Percentiles rank a stretch among this genome's conserved stretches.
These are phyloP conservation scores for Mycteria americana DNA, from an alignment of 2,797 vertebrate genomes.

Conservation along the genomic window DNA sequence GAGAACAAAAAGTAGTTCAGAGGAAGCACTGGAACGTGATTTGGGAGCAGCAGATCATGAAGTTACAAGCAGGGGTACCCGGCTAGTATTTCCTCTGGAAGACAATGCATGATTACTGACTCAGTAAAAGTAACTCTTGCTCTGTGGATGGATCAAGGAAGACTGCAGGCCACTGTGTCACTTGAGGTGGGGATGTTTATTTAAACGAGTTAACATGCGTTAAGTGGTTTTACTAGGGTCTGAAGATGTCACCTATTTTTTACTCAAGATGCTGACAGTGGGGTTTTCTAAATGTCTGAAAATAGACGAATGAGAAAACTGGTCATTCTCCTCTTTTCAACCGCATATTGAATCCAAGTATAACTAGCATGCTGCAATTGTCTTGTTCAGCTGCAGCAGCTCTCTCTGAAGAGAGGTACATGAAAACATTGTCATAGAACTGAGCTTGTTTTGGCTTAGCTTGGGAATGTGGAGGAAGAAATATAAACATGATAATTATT, in stretches of 20 bases:
- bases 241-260: constrained; percentile 48
- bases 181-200: constrained; percentile 63
- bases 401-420: constrained; percentile 4
- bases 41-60: constrained; percentile 89
- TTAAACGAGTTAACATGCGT: constrained; percentile 31
- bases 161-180: constrained; percentile 55
- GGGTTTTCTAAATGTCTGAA: constrained; percentile 48
- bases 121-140: constrained; percentile 30
- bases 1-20: constrained; percentile 83
- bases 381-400: constrained; percentile 61
- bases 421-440: constrained; percentile 4
- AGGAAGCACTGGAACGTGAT: constrained; percentile 90
- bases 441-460: constrained; percentile 38
- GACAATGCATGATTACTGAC: constrained; percentile 84
- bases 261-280: constrained; percentile 58
- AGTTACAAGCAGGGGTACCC: constrained; percentile 89
- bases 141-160: constrained; percentile 46
- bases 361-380: constrained; percentile 66
- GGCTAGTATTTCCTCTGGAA: constrained; percentile 93
- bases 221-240: constrained; percentile 50
- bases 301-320: not conserved
- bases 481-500: not conserved
- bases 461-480: constrained; percentile 26
- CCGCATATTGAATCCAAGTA: constrained; percentile 11
- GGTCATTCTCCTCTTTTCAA: constrained; percentile 3